Evolutionary conservation across 2,113 vertebrate genomes (phyloP).

Genomic region (Gymnogyps californianus): DNA sequence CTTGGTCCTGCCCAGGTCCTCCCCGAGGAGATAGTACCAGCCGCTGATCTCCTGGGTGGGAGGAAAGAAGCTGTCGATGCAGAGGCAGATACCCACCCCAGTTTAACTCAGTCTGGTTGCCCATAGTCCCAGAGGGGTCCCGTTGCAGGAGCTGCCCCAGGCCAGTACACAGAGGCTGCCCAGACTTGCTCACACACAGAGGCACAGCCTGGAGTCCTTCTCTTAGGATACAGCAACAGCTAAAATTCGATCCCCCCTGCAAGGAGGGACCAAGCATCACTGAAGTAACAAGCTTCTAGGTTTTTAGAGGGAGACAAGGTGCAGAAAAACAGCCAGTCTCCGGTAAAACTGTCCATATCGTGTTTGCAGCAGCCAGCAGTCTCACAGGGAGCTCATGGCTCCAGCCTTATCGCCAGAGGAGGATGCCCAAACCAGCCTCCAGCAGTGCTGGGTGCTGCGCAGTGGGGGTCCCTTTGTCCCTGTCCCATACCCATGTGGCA

Average conservation of each 20-base stretch:
- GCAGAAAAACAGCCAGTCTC: not conserved
- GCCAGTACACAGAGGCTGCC: not conserved
- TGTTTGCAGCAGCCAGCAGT: not conserved
- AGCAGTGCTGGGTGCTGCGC: not conserved
- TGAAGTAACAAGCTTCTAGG: not conserved
- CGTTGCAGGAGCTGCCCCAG: not conserved
- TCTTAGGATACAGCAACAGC: not conserved
- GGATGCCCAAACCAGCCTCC: not conserved
- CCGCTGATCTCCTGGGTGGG: constrained; percentile 77
- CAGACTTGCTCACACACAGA: not conserved
- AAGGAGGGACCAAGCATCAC: not conserved
- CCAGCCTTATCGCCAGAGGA: not conserved
- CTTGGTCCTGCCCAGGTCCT: constrained; percentile 85
- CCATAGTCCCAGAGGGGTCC: not conserved
- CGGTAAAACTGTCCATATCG: not conserved
- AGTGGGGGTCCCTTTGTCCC: not conserved
- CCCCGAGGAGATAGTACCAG: constrained; percentile 89
- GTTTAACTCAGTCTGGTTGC: not conserved
- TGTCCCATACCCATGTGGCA: not conserved
- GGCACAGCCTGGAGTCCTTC: not conserved
- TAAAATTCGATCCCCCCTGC: not conserved
- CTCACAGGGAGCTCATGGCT: fast-evolving
- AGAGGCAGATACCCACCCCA: not conserved
- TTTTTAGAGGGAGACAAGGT: not conserved
- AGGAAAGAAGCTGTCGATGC: not conserved